Evolutionary conservation across 2,113 vertebrate genomes (phyloP), one percentile per base, ranked within the genome.

Genomic region (Oenanthe melanoleuca): DNA sequence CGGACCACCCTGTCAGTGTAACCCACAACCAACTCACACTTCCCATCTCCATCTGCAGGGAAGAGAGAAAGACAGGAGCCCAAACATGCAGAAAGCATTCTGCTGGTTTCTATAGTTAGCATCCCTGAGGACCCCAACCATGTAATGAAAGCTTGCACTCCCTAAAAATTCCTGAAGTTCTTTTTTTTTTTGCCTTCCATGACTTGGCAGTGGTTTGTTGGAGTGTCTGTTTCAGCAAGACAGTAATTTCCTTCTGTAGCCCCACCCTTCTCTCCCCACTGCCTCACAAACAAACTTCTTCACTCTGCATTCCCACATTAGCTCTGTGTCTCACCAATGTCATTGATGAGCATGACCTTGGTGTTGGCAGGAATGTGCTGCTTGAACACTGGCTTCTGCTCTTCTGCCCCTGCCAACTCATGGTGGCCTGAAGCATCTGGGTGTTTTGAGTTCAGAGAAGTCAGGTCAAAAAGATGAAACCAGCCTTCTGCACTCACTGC

Each of bases 341-440:
- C 99, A 88, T 98, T 99, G 89, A 99, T 99, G 81, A 99, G 98
- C 97, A 99, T 99, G 95, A 99, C 99, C 96, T 99, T 99, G 84
- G 99, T 99, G 98, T 99, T 99, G 95, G 99, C 99, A 7, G 99
- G 99, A 75, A 99, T 99, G 81, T 99, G 99, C 84, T 99, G 99
- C 67, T 98, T 99, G 96, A 99, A 99, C 79, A 98, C 98, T 2
- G 98, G 99, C 87, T 97, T 99, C 96, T 98, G 99, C 59, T 99
- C 99, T 4, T 99, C 99, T 37, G 86, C 92, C 15, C 57, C 78
- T 3, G 96, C 91, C 53, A 94, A 44, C 18, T 99, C 99, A 3
- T 98, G 98, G 95, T 99, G 98, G 79, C 98, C 98, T 60, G 98
- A 98, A 14, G 97, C 96, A 71, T 99, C 99, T 5, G 97, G 59